Conservation (phyloP, 1,140 invertebrate species). For the Galleria mellonella region DNA sequence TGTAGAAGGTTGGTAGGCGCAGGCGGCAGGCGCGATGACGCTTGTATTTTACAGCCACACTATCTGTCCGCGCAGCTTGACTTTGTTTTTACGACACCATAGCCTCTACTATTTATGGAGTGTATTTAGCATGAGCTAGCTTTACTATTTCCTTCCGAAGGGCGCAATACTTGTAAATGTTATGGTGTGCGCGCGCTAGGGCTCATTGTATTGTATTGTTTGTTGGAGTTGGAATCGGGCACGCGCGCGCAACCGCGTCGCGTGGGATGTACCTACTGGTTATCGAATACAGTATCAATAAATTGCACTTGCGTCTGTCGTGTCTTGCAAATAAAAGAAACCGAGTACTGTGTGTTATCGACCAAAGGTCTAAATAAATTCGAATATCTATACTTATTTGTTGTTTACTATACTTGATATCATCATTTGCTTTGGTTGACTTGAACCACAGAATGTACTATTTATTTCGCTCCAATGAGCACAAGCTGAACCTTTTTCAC, state of each 20-base stretch:
- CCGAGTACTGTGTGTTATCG: slow-evolving; percentile 52
- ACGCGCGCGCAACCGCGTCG: slow-evolving; percentile 21
- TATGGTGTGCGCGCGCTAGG: slow-evolving; percentile 23
- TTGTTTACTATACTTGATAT: slow-evolving; percentile 53
- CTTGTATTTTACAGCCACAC: slow-evolving; percentile 36
- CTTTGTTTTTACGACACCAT: slow-evolving; percentile 67
- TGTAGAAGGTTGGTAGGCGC: too few relatives aligned
- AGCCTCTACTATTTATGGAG: slow-evolving; percentile 58
- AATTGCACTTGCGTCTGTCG: slow-evolving; percentile 64
- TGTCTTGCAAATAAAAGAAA: slow-evolving; percentile 64
- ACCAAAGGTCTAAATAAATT: slow-evolving; percentile 67
- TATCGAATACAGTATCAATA: slow-evolving; percentile 68
- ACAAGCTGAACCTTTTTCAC: too few relatives aligned
- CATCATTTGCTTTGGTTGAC: slow-evolving; percentile 35
- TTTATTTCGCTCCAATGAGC: too few relatives aligned
- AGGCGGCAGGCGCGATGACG: slow-evolving; percentile 36
- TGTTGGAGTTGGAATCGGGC: background rate
- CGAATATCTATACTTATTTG: slow-evolving; percentile 53
- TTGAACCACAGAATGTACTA: background rate
- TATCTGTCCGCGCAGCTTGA: slow-evolving; percentile 61
- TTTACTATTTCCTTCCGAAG: slow-evolving; percentile 47
- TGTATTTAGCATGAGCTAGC: slow-evolving; percentile 53
- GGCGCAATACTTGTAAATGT: slow-evolving; percentile 43
- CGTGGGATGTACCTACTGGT: slow-evolving; percentile 63
- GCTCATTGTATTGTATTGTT: slow-evolving; percentile 31